Evolutionary conservation across 2,113 vertebrate species (phyloP), one percentile per base, ranked within the genome.

Genomic region (Zapus hudsonius): DNA sequence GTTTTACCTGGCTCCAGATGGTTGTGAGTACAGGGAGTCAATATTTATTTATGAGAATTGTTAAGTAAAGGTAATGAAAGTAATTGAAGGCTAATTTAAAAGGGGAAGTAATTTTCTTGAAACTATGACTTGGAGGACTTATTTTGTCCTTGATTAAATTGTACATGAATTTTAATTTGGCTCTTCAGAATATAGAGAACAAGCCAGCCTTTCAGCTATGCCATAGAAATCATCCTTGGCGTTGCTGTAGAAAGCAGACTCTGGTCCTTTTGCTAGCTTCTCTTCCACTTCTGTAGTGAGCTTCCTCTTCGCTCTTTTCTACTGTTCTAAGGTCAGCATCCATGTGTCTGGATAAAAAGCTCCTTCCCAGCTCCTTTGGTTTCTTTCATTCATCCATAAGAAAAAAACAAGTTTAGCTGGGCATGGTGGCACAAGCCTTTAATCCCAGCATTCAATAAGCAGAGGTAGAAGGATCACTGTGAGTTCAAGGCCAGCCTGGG

Each of bases 31-130:
- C 16, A 25, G 33, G 40, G 16, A 64, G 91, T 94, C 80, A 87
- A 74, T 92, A 87, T 91, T 94, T 86, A 92, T 89, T 94, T 95
- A 67, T 86, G 81, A 64, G 67, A 89, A 66, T 70, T 92, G 79
- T 66, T 93, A 91, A 84, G 36, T 75, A 90, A 69, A 82, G 36
- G 17, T 66, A 94, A 91, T 74, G 47, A 81, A 84, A 44, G 10
- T 84, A 92, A 94, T 59, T 89, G 47, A 84, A 90, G 19, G 47
- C 13, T 84, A 81, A 94, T 76, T 87, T 90, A 76, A 93, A 85
- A 57, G 57, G 47, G 19, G 16, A 44, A 73, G 19, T 84, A 33
- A 64, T 95, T 87, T 90, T 87, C 73, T 93, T 93, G n/a, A 83
- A 94, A 79, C 20, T 61, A 67, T 42, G 87, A 74, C 69, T 74